phyloP scores from a whole-genome alignment of 2,113 vertebrate species.

The Perca fluviatilis region DNA sequence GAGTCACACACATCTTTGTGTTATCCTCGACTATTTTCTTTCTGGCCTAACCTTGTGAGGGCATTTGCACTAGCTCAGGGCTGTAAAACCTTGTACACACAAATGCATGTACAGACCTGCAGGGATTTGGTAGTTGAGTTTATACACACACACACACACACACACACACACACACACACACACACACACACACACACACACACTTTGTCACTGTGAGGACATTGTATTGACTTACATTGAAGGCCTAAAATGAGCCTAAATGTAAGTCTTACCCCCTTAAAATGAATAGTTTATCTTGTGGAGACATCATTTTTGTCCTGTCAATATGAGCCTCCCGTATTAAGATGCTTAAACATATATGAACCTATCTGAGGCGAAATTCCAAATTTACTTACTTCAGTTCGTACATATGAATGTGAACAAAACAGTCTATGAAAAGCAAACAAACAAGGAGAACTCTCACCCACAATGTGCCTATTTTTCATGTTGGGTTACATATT shows the following conservation, averaged over 20 bases:
- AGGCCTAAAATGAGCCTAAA: slow-evolving; percentile 17
- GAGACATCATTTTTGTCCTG: background rate
- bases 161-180: background rate
- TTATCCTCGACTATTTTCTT: slow-evolving; percentile 29
- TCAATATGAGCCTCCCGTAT: background rate
- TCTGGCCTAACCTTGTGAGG: slow-evolving; percentile 51
- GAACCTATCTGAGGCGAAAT: background rate
- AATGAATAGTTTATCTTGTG: slow-evolving; percentile 20
- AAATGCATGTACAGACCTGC: slow-evolving; percentile 38
- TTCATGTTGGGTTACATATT: slow-evolving; percentile 43
- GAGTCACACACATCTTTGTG: slow-evolving; percentile 32
- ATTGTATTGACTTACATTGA: slow-evolving; percentile 1
- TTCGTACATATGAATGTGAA: background rate
- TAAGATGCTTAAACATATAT: background rate
- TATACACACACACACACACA: slow-evolving; percentile 1
- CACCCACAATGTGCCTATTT: slow-evolving; percentile 30
- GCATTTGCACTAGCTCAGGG: slow-evolving; percentile 41
- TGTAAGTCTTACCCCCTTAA: slow-evolving; percentile 4
- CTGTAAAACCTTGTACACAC: slow-evolving; percentile 38
- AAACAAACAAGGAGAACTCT: slow-evolving; percentile 22
- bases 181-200: background rate
- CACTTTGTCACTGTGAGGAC: background rate
- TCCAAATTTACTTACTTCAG: no score
- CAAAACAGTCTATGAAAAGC: background rate
- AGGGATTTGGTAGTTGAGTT: slow-evolving; percentile 24